Evolutionary conservation across 1,140 invertebrate species (phyloP).

Genomic region (Papilio aristodemus): DNA sequence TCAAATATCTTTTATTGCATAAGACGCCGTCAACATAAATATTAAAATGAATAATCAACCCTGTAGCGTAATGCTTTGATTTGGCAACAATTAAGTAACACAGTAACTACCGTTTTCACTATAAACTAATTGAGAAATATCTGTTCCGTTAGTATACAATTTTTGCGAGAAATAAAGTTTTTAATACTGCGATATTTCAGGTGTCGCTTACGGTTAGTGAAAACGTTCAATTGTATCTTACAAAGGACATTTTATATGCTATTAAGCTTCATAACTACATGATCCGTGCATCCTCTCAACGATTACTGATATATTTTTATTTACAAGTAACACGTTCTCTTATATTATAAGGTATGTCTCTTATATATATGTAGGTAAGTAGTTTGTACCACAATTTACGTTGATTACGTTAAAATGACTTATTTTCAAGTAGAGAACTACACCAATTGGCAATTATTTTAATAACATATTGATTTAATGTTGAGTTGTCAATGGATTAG

Average conservation of each 20-base stretch:
- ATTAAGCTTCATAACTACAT: background rate
- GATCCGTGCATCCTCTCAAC: background rate
- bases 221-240: slow-evolving; percentile 5
- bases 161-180: background rate
- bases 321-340: background rate
- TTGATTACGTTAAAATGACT: background rate
- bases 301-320: background rate
- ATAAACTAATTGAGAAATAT: too few species aligned
- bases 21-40: too few species aligned
- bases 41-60: too few species aligned
- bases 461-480: background rate
- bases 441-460: slow-evolving; percentile 4
- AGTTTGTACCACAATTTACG: slow-evolving; percentile 9
- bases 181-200: background rate
- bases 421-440: background rate
- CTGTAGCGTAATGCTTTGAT: background rate
- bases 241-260: background rate
- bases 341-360: background rate
- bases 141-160: too few species aligned
- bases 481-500: background rate
- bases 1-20: too few species aligned
- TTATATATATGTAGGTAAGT: background rate
- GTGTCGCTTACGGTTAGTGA: background rate
- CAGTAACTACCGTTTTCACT: slow-evolving; percentile 34
- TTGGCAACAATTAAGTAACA: slow-evolving; percentile 38